Evolutionary conservation across 2,797 vertebrate genomes (phyloP).

Genomic region (Bufotes viridis): DNA sequence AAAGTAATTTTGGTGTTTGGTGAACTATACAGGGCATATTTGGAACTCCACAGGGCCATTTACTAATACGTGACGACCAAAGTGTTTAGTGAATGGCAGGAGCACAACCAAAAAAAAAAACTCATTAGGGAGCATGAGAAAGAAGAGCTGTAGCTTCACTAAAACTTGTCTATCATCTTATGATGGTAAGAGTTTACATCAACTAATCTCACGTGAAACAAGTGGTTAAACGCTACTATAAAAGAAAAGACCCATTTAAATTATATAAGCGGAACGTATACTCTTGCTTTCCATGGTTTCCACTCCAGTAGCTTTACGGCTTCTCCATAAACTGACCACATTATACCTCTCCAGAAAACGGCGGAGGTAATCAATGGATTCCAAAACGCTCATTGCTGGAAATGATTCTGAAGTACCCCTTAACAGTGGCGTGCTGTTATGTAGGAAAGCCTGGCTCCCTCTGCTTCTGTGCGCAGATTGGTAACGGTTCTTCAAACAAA

Average conservation of each 20-base stretch:
- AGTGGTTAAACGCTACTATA: background rate
- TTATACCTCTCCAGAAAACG: conserved; percentile 24
- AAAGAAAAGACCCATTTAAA: background rate
- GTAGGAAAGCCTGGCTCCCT: conserved; percentile 63
- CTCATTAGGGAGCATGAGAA: background rate
- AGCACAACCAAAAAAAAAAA: background rate
- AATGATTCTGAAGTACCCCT: conserved; percentile 32
- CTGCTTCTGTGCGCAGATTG: conserved; percentile 69
- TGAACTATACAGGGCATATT: background rate
- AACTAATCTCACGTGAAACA: background rate
- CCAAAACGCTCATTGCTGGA: conserved; percentile 21
- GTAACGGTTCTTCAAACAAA: conserved; percentile 66
- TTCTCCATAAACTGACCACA: conserved; percentile 41
- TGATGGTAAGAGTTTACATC: background rate
- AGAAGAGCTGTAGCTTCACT: background rate
- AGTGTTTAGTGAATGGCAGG: background rate
- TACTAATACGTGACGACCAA: background rate
- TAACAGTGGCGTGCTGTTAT: conserved; percentile 13
- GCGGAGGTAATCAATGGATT: conserved; percentile 20
- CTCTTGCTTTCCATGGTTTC: background rate
- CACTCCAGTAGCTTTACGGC: conserved; percentile 4
- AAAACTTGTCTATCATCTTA: background rate
- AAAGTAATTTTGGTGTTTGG: background rate
- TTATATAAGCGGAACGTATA: background rate
- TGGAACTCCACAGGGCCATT: background rate